Evolutionary conservation across 2,888 invertebrate genomes (phyloP).

Genomic region (Zele albiditarsus): DNA sequence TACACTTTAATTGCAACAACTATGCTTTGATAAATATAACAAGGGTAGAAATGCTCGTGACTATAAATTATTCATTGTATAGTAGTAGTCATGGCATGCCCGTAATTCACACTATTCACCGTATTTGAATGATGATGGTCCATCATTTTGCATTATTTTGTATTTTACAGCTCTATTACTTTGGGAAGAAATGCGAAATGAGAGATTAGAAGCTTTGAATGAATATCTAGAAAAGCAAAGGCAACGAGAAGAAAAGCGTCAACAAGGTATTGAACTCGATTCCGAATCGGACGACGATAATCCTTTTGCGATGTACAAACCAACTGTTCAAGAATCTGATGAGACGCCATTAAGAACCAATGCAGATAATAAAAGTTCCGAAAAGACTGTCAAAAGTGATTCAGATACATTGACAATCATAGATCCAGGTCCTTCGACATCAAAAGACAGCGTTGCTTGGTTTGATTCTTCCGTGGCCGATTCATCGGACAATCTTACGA

Average conservation of each 20-base stretch:
- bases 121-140: slow-evolving; percentile 4
- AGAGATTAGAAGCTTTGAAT: slow-evolving; percentile 60
- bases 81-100: too few relatives aligned
- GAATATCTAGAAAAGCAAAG: slow-evolving; percentile 64
- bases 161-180: slow-evolving; percentile 58
- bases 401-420: slow-evolving; percentile 39
- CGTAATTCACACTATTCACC: background rate
- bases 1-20: too few relatives aligned
- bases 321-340: slow-evolving; percentile 38
- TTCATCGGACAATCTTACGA: background rate
- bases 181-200: slow-evolving; percentile 60
- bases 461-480: slow-evolving; percentile 27
- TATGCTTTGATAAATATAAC: too few relatives aligned
- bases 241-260: slow-evolving; percentile 61
- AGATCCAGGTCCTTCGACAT: slow-evolving; percentile 60
- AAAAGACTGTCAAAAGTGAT: slow-evolving; percentile 24
- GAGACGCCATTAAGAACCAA: background rate
- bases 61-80: too few relatives aligned
- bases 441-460: slow-evolving; percentile 53
- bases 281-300: slow-evolving; percentile 67
- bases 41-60: too few relatives aligned
- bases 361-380: background rate
- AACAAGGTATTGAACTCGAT: slow-evolving; percentile 60
- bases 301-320: slow-evolving; percentile 62
- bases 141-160: background rate